These are phyloP conservation scores for Malurus melanocephalus DNA, from an alignment of 2,113 vertebrate genomes.

Conservation along the genomic window DNA sequence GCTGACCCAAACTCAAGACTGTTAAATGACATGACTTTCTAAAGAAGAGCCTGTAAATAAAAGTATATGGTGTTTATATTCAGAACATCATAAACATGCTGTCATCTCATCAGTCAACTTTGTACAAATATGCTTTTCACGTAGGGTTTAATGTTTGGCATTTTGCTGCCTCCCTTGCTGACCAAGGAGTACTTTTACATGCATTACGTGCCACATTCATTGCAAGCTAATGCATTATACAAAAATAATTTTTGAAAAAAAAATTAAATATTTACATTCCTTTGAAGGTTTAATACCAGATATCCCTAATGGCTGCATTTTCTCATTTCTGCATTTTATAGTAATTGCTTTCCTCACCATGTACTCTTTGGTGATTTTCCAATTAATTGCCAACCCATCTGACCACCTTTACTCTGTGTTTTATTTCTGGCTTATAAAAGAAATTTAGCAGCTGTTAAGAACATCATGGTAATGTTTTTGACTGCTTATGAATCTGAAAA, in stretches of 20 bases:
- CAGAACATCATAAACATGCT: background rate
- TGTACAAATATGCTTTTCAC: background rate
- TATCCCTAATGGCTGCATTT: slow-evolving; percentile 37
- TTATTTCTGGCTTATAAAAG: slow-evolving; percentile 24
- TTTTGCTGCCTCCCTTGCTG: background rate
- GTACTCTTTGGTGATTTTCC: slow-evolving; percentile 51
- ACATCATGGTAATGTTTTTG: slow-evolving; percentile 6
- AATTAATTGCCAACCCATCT: slow-evolving; percentile 35
- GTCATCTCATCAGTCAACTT: background rate
- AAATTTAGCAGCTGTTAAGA: slow-evolving; percentile 1
- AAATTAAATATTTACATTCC: slow-evolving; percentile 36
- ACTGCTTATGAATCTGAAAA: slow-evolving; percentile 23
- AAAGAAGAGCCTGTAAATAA: background rate
- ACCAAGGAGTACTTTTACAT: background rate
- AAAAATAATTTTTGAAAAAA: background rate
- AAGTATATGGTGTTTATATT: background rate
- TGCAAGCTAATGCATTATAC: slow-evolving; percentile 12
- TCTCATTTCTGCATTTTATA: slow-evolving; percentile 3
- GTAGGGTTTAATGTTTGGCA: background rate
- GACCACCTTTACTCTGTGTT: slow-evolving; percentile 17
- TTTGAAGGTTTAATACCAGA: slow-evolving; percentile 36
- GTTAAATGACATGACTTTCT: background rate
- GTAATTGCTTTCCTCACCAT: slow-evolving; percentile 33
- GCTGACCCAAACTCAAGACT: background rate
- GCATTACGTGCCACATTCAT: background rate